These are phyloP conservation scores for Palythoa grandis DNA, from an alignment of 92 coral and sea anemone species.

Conservation along the genomic window DNA sequence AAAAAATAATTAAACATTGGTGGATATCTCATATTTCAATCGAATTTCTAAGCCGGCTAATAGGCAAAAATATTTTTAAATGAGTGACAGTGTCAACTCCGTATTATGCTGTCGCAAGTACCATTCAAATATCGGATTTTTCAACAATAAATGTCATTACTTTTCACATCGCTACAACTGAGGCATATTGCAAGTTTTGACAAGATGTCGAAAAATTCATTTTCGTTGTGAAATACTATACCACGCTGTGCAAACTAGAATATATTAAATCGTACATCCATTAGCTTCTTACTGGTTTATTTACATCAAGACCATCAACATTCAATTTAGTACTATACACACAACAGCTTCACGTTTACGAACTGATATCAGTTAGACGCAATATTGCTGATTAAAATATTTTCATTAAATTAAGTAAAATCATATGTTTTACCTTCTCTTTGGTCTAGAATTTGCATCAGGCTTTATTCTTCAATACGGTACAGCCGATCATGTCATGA, in stretches of 20 bases:
- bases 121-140: constrained; percentile 19
- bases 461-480: no score
- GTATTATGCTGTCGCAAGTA: neutral
- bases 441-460: no score
- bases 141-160: constrained; percentile 21
- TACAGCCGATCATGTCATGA: no score
- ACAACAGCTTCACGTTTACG: neutral
- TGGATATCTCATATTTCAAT: neutral
- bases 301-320: neutral
- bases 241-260: constrained; percentile 17
- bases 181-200: neutral
- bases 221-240: constrained; percentile 5
- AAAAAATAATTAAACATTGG: constrained; percentile 15
- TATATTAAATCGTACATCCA: neutral
- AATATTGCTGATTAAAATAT: neutral
- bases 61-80: neutral
- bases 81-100: constrained; percentile 6
- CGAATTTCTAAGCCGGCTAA: constrained; percentile 37
- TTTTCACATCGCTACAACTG: constrained; percentile 5
- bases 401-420: neutral
- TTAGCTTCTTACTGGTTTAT: constrained; percentile 6
- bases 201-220: constrained; percentile 10
- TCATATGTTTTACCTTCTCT: no score
- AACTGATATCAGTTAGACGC: neutral
- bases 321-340: constrained; percentile 4